Evolutionary conservation across 2,797 vertebrate species (phyloP), one percentile per base, ranked within the genome.

Genomic region (Crypturellus tataupa): DNA sequence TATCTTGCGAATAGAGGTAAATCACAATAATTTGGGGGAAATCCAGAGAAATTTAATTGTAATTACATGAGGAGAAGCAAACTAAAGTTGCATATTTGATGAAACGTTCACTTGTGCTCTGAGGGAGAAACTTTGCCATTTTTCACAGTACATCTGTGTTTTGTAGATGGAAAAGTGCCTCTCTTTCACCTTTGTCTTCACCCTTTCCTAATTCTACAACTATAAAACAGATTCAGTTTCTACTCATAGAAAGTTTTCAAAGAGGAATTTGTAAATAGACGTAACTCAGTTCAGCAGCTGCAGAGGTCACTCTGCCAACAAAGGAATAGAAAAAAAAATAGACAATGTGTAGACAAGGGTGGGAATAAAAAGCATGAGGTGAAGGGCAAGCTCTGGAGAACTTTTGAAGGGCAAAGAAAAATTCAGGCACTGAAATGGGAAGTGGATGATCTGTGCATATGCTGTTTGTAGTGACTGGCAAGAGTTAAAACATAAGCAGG

Each of bases 81-180:
- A 55, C 18, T 72, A 3, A 11, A 5, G 35, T 67, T 92, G 18
- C 25, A 19, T 80, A 13, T 71, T 71, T 16, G 58, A 29, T 49
- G 31, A 69, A 85, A 59, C 29, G 17, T 29, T 85, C 40, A 49
- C 79, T 71, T 21, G 49, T 1, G 1, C 21, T 86, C 67, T 81
- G 37, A 71, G 35, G 23, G 46, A 56, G 27, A 11, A 44, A 64
- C 55, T 83, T 86, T 7, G 47, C 20, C 21, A 47, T 87, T 92
- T 95, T 85, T 92, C 49, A 71, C 40, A 53, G 14, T 29, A n/a
- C 6, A 80, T 13, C 12, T 90, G 44, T 83, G 12, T 81, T 79
- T 84, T 78, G 24, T 42, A 63, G 35, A 58, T 73, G 24, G 68
- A 68, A 86, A 69, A 10, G 17, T 82, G 12, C 23, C 9, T 42